Base-by-base conservation (phyloP, 2,888 invertebrate species). In the Dromius quadrimaculatus region DNA sequence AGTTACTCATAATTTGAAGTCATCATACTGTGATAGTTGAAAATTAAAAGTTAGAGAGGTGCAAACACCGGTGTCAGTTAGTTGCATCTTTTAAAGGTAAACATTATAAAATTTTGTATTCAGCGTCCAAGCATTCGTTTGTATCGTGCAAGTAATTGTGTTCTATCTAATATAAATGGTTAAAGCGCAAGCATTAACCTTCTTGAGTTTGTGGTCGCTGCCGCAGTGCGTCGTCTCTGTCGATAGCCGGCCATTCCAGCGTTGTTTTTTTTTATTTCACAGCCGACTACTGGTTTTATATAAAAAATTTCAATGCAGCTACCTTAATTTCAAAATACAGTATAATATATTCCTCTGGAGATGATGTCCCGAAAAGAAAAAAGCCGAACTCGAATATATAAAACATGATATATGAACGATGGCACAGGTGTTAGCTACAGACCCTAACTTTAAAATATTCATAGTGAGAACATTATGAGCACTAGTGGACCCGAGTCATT, bases 241-340 rank as follows among this genome's bases (percentile, higher is more conserved):
- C 71, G 65, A 66, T 69, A 72, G 45, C 71, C 69, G 68, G 19
- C 38, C 71, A 72, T 74, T 73, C 72, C 71, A 71, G 72, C 57
- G 41, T 73, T 73, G 76, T 72, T 72, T 47, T 50, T 72, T 76
- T 79, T 80, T 79, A 76, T 79, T 80, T 79, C 78, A 76, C 23
- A 28, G 76, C 77, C 78, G 81, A 82, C 81, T 82, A 82, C 82
- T 82, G 82, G 82, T 82, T 82, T 82, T 81, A 78, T 79, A 80
- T 81, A 80, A 81, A 80, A 69, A 79, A 79, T 77, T 79, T 79
- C 79, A 78, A 78, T 79, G 79, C 79, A 79, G 80, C 80, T 77
- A 76, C 77, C 79, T 80, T 81, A 82, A 81, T 81, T 81, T 81
- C 80, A 81, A 81, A 81, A 81, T 80, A 79, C 80, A 80, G 78